Percentiles rank a stretch among this genome's conserved stretches.
phyloP scores from a whole-genome alignment of 1,140 invertebrate genomes.

The Lysiphlebus fabarum region DNA sequence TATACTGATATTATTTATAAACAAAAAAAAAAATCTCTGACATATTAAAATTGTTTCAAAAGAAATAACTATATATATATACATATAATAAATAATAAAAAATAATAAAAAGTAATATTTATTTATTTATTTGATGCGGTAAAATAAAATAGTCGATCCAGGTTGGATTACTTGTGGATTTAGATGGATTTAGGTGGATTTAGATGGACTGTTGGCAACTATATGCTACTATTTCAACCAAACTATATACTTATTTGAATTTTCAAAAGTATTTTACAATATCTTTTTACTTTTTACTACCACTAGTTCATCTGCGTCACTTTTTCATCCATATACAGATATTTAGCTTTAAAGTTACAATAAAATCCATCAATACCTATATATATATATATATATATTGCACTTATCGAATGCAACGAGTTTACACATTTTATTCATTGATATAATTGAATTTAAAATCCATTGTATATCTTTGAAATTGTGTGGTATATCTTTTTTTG shows the following conservation, averaged over 20 bases:
- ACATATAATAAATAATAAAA: too few species aligned
- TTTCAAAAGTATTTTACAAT: conserved; percentile 1
- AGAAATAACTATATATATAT: too few species aligned
- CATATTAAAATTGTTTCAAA: too few species aligned
- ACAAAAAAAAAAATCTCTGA: too few species aligned
- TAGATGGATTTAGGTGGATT: too few species aligned
- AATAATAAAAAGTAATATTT: too few species aligned
- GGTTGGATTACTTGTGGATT: too few species aligned
- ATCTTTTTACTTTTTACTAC: background rate
- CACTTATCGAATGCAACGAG: conserved; percentile 39
- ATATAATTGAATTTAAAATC: conserved; percentile 52
- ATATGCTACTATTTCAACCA: too few species aligned
- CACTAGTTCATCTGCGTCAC: background rate
- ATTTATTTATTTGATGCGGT: too few species aligned
- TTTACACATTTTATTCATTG: conserved; percentile 51
- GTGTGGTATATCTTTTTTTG: conserved; percentile 26
- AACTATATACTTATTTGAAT: background rate
- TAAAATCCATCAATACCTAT: background rate
- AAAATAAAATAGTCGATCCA: too few species aligned
- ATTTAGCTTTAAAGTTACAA: background rate
- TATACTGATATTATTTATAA: too few species aligned
- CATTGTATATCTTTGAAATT: conserved; percentile 38
- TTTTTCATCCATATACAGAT: background rate
- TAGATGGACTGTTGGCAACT: too few species aligned
- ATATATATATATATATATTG: conserved; percentile 52